Evolutionary conservation across 2,113 vertebrate species (phyloP), one percentile per base, ranked within the genome.

Genomic region (Lagopus muta): DNA sequence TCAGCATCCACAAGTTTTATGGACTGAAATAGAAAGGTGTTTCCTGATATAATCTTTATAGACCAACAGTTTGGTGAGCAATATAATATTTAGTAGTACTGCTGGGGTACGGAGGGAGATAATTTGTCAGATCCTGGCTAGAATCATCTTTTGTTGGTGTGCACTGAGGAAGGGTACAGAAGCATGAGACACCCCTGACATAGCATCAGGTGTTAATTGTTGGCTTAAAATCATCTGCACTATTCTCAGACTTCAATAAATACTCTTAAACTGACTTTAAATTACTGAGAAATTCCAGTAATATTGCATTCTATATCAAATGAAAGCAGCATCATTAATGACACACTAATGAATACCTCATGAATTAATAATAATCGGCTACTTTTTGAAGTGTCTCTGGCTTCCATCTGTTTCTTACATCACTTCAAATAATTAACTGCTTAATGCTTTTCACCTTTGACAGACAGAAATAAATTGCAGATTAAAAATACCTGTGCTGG

Each of bases 321-420:
- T 19, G 90, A 92, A 85, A 79, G 57, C 91, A 71, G n/a, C 88
- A 87, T 93, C 84, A 96, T 95, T 97, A 96, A 91, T 88, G 86
- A 78, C 79, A 62, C 87, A 72, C 90, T 95, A 97, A 97, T 97
- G 92, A 97, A 96, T 95, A 93, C 30, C 74, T 34, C 79, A 94
- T 96, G 88, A 97, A 97, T 97, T 96, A 97, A 91, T 97, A 97
- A 96, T 95, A 92, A 93, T 96, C 2, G n/a, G 66, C 73, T 84
- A 97, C 64, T 94, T 97, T 82, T 94, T 97, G 61, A 97, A 96
- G 95, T 96, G 95, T 95, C 89, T 82, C 93, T 93, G 92, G 47
- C 64, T 94, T 94, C 93, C 91, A 92, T 93, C 93, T 96, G 86
- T 95, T 89, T 95, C 78, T 91, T 88, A 75, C 86, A 95, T 95